Percentiles rank a stretch among this genome's conserved stretches.
Evolutionary conservation across 1,140 invertebrate species (phyloP).

Genomic region (Drosophila parvula): DNA sequence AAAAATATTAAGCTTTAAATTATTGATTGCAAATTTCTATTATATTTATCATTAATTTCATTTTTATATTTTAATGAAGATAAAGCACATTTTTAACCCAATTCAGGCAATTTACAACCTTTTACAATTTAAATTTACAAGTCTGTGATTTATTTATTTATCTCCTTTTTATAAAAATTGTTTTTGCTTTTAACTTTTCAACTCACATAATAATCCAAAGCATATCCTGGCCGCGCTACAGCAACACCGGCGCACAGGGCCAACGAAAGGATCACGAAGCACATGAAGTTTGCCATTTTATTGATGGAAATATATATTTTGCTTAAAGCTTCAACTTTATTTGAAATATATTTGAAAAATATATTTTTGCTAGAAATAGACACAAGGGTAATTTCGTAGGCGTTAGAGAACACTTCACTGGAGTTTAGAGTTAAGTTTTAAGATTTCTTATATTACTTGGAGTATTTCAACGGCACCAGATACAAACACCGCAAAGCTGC

Average conservation of each 20-base stretch:
- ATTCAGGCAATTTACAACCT: neutral
- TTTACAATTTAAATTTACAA: neutral
- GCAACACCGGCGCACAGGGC: constrained; percentile 65
- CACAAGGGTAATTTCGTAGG: constrained; percentile 27
- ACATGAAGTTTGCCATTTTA: constrained; percentile 79
- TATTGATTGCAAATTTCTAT: neutral
- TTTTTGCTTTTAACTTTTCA: neutral
- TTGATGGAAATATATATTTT: constrained; percentile 23
- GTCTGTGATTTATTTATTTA: neutral
- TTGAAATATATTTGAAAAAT: constrained; percentile 21
- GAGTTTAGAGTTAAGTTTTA: neutral
- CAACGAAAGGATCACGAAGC: constrained; percentile 71
- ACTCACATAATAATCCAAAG: constrained; percentile 84
- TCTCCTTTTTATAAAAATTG: neutral
- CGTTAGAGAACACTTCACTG: constrained; percentile 37
- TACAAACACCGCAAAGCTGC: constrained; percentile 79
- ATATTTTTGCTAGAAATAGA: constrained; percentile 54
- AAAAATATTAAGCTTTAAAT: too few relatives aligned
- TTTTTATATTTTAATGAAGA: neutral
- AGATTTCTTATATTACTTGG: constrained; percentile 58
- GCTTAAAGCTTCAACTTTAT: constrained; percentile 26
- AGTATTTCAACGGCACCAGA: constrained; percentile 77
- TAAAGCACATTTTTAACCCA: neutral
- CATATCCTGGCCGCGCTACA: constrained; percentile 80
- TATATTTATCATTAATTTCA: accelerated